A percentile compares a stretch with the other conserved stretches of the same genome.
Conservation (phyloP, 2,888 invertebrate genomes). For the Conistra vaccinii region DNA sequence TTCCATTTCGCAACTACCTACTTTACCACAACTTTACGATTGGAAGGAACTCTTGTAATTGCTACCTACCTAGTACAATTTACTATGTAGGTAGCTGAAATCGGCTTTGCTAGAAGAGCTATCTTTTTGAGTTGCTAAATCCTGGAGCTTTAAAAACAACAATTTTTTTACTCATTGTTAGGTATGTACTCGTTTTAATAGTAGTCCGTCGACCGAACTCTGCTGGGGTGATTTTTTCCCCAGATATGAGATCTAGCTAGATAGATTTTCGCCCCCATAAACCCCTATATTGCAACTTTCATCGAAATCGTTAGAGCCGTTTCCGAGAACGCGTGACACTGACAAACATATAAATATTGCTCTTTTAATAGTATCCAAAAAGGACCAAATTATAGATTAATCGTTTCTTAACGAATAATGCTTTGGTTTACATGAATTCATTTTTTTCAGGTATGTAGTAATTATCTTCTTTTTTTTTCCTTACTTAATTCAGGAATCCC, state of each 20-base stretch:
- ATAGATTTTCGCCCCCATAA: too few relatives aligned
- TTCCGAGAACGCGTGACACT: too few relatives aligned
- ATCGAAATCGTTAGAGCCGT: too few relatives aligned
- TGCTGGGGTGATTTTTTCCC: too few relatives aligned
- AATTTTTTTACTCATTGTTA: not conserved
- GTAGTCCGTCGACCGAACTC: too few relatives aligned
- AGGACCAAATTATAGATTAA: not conserved
- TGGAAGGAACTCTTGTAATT: constrained; percentile 5
- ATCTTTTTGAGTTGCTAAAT: not conserved
- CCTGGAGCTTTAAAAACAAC: not conserved
- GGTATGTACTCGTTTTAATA: not conserved
- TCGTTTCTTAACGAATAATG: not conserved
- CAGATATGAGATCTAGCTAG: too few relatives aligned
- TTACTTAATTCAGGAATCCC: not conserved
- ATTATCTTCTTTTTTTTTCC: not conserved
- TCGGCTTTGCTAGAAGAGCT: not conserved
- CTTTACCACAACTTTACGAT: not conserved
- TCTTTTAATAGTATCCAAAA: not conserved
- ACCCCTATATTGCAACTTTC: too few relatives aligned
- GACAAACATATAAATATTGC: too few relatives aligned
- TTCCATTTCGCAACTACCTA: constrained; percentile 15
- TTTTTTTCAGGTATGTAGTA: too few relatives aligned
- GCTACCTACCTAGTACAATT: too few relatives aligned
- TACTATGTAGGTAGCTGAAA: not conserved
- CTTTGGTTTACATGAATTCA: not conserved